Evolutionary conservation across 2,797 vertebrate species (phyloP).

Genomic region (Hypotaenidia okinawae): DNA sequence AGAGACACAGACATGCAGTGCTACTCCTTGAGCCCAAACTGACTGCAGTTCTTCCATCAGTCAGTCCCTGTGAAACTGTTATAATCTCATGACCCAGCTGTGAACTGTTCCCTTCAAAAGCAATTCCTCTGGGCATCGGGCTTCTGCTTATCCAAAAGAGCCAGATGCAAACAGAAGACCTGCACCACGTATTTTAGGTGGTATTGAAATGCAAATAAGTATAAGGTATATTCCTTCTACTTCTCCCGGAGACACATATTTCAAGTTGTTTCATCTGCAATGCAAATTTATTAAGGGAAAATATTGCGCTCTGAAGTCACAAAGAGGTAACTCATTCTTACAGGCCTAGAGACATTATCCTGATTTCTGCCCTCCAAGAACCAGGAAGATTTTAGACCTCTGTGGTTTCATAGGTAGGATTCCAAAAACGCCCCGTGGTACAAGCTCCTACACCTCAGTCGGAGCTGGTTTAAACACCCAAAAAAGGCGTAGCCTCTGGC

Average conservation of each 20-base stretch:
- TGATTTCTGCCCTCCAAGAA: background rate
- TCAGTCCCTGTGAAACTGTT: background rate
- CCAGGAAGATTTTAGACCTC: background rate
- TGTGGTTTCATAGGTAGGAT: background rate
- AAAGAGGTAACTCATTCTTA: background rate
- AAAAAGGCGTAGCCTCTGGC: constrained; percentile 14
- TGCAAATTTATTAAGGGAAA: constrained; percentile 13
- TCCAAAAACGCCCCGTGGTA: background rate
- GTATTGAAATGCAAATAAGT: constrained; percentile 62
- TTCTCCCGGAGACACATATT: constrained; percentile 5
- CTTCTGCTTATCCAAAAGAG: constrained; percentile 32
- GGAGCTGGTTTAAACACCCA: background rate
- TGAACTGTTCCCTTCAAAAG: constrained; percentile 41
- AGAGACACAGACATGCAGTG: background rate
- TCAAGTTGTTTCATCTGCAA: constrained; percentile 37
- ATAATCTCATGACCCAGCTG: constrained; percentile 29
- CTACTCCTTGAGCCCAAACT: background rate
- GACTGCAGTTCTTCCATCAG: background rate
- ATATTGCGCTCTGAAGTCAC: background rate
- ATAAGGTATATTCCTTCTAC: constrained; percentile 32
- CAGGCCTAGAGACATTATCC: background rate
- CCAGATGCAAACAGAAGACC: constrained; percentile 43
- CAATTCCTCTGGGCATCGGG: background rate
- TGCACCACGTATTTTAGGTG: constrained; percentile 15
- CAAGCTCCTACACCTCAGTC: background rate